These are phyloP conservation scores for Apodemia hepburni DNA, from an alignment of 2,888 invertebrate genomes.

Conservation along the genomic window DNA sequence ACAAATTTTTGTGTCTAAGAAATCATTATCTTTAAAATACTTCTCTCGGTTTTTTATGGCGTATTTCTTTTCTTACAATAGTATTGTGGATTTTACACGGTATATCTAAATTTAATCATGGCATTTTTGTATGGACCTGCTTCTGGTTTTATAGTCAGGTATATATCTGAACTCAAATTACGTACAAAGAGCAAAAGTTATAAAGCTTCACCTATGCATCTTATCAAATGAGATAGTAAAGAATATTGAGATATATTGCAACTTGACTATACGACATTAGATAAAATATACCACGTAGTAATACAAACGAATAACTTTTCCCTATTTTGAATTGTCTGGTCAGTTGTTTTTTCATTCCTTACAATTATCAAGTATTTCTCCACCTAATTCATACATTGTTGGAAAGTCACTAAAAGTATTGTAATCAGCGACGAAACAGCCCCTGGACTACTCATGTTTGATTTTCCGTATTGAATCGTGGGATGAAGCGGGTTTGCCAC, in stretches of 20 bases:
- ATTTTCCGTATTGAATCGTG: no score
- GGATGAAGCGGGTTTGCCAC: no score
- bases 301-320: no score
- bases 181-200: not conserved
- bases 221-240: not conserved
- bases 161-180: not conserved
- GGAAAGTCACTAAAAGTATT: no score
- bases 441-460: no score
- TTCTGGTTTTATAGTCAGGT: not conserved
- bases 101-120: not conserved
- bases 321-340: not conserved
- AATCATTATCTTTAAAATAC: not conserved
- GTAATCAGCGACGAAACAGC: no score
- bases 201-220: not conserved
- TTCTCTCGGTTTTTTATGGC: no score
- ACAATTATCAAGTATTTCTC: no score
- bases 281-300: not conserved
- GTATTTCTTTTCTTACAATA: no score
- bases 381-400: no score
- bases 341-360: no score
- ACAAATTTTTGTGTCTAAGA: not conserved
- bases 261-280: slow-evolving; percentile 3
- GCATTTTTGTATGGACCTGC: not conserved
- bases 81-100: no score
- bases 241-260: not conserved